A percentile compares a stretch with the other conserved stretches of the same genome.
Evolutionary conservation across 1,140 invertebrate genomes (phyloP).

Genomic region (Platorchestia sp.): DNA sequence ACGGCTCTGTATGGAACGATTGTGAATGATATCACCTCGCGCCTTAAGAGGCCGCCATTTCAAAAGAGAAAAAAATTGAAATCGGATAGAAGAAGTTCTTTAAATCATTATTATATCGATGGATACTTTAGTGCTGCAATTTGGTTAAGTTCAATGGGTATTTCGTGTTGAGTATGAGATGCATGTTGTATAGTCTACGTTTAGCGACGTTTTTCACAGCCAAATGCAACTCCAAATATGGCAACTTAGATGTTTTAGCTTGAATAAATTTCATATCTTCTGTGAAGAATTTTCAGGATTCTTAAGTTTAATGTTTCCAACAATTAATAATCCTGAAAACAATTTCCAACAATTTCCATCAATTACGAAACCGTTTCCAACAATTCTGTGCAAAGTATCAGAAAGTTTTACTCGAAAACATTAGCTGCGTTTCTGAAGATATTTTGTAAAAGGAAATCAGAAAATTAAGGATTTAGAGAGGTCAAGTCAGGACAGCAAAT

Average conservation of each 20-base stretch:
- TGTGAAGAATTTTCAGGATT: background rate
- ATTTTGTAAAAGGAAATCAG: background rate
- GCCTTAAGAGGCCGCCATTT: background rate
- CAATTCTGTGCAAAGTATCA: too few relatives aligned
- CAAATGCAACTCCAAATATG: too few relatives aligned
- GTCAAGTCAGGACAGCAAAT: background rate
- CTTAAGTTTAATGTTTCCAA: background rate
- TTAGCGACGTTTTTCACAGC: background rate
- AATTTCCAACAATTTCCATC: too few relatives aligned
- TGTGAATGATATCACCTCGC: slow-evolving; percentile 12
- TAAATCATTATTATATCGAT: background rate
- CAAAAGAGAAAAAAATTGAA: background rate
- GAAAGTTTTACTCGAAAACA: background rate
- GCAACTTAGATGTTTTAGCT: background rate
- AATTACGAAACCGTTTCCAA: too few relatives aligned
- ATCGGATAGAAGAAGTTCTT: background rate
- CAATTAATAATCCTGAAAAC: too few relatives aligned
- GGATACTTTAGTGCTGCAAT: background rate
- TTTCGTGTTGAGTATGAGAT: background rate
- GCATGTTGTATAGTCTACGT: background rate
- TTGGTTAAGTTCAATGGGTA: background rate
- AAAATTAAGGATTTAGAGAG: background rate
- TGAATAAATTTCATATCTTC: background rate
- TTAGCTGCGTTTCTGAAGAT: background rate
- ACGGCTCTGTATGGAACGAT: background rate